These are phyloP conservation scores for Lycorma delicatula DNA, from an alignment of 1,140 invertebrate genomes.

Conservation along the genomic window DNA sequence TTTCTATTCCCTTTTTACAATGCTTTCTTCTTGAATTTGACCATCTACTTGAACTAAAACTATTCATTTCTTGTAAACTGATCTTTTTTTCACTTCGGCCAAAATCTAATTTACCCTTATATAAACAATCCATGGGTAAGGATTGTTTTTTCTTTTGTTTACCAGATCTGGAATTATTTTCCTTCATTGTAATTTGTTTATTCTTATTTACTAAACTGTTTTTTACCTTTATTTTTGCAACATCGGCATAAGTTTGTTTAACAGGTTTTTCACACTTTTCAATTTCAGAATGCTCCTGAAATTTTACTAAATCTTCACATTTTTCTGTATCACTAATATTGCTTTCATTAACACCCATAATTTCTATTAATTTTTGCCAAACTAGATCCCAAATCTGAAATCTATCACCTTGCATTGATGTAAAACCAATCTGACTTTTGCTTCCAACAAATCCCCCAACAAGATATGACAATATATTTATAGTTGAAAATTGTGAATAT, in stretches of 20 bases:
- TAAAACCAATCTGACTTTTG: constrained; percentile 18
- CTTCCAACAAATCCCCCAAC: constrained; percentile 25
- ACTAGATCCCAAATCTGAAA: constrained; percentile 13
- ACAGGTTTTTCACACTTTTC: neutral
- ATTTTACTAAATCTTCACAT: neutral
- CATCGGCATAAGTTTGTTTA: neutral
- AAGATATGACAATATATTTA: constrained; percentile 4
- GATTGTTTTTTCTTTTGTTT: too few species aligned
- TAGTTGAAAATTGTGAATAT: neutral
- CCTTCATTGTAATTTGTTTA: neutral
- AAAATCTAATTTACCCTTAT: too few species aligned
- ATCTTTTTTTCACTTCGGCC: neutral
- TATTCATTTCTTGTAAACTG: neutral
- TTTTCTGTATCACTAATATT: neutral
- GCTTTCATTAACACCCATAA: constrained; percentile 2
- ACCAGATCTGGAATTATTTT: neutral
- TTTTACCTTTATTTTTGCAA: neutral
- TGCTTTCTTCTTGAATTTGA: neutral
- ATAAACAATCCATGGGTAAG: too few species aligned
- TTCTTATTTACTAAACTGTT: too few species aligned
- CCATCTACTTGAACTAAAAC: neutral
- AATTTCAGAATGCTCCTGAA: too few species aligned
- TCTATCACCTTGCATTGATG: neutral
- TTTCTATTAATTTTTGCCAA: constrained; percentile 11
- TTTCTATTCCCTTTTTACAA: neutral